Conservation (phyloP, 2,888 invertebrate genomes). For the Brachyopa scutellaris region DNA sequence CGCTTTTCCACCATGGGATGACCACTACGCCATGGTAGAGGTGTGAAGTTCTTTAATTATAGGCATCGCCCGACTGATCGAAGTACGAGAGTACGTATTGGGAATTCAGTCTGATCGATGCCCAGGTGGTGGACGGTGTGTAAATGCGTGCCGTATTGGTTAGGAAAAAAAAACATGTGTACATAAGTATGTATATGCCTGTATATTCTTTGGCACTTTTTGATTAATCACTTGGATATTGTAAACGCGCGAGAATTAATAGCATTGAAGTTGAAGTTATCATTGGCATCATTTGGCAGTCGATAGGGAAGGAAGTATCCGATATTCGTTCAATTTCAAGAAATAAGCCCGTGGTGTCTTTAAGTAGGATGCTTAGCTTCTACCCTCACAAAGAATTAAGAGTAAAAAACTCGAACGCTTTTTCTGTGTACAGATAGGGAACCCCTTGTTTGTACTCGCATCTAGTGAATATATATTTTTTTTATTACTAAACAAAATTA, state of each 20-base stretch:
- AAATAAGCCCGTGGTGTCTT: neutral
- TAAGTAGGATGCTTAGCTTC: too few species aligned
- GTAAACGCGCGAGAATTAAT: constrained; percentile 42
- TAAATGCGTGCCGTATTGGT: constrained; percentile 53
- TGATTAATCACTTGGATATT: constrained; percentile 60
- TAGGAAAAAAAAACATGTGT: neutral
- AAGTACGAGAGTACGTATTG: too few species aligned
- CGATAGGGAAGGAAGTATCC: constrained; percentile 1
- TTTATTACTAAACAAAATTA: too few species aligned
- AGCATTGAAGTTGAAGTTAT: constrained; percentile 25
- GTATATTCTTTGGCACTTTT: constrained; percentile 34
- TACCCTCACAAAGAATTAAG: too few species aligned
- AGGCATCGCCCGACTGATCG: constrained; percentile 61
- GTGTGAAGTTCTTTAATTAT: constrained; percentile 81
- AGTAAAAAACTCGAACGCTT: too few species aligned
- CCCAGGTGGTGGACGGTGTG: constrained; percentile 35
- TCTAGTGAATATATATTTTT: too few species aligned
- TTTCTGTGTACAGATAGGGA: too few species aligned
- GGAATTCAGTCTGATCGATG: constrained; percentile 43
- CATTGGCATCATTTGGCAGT: constrained; percentile 18
- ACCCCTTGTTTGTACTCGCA: too few species aligned
- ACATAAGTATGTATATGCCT: constrained; percentile 3
- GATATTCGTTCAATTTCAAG: constrained; percentile 38
- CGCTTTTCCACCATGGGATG: constrained; percentile 51
- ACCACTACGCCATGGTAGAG: constrained; percentile 73